These are phyloP conservation scores for Protomyctophum bolini DNA, from an alignment of 2,113 vertebrate species.

Conservation along the genomic window DNA sequence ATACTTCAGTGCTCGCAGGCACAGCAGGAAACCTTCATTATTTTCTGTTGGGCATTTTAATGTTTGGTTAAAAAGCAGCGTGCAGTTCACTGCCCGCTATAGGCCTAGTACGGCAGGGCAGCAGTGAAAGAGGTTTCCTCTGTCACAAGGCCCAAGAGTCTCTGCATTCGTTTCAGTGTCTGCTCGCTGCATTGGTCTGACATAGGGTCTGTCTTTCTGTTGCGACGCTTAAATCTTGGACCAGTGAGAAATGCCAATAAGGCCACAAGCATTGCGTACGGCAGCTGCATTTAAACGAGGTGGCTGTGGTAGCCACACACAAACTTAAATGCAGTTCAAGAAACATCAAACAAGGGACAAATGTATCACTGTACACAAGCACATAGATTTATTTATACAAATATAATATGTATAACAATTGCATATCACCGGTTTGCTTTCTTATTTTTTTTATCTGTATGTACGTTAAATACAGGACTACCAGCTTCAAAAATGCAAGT, in stretches of 20 bases:
- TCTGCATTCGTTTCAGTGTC: constrained; percentile 34
- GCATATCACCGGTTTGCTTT: constrained; percentile 79
- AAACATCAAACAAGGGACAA: constrained; percentile 17
- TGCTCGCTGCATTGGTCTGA: constrained; percentile 28
- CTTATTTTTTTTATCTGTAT: constrained; percentile 60
- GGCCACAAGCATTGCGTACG: no score
- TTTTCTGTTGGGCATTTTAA: no score
- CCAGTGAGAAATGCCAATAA: neutral
- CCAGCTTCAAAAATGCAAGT: constrained; percentile 75
- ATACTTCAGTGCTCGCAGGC: no score
- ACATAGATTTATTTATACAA: constrained; percentile 86
- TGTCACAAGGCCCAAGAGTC: constrained; percentile 9
- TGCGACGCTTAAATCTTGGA: constrained; percentile 17
- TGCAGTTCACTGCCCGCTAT: no score
- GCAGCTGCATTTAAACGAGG: no score
- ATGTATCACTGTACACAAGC: constrained; percentile 72
- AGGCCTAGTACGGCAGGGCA: no score
- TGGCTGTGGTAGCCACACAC: no score
- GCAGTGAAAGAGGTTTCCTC: neutral
- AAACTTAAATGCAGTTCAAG: neutral
- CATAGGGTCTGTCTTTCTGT: constrained; percentile 34
- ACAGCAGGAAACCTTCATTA: no score
- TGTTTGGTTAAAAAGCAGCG: no score
- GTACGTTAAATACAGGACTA: constrained; percentile 69
- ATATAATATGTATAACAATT: constrained; percentile 87